Evolutionary conservation across 2,113 vertebrate genomes (phyloP), one percentile per base, ranked within the genome.

Genomic region (Platichthys stellatus): DNA sequence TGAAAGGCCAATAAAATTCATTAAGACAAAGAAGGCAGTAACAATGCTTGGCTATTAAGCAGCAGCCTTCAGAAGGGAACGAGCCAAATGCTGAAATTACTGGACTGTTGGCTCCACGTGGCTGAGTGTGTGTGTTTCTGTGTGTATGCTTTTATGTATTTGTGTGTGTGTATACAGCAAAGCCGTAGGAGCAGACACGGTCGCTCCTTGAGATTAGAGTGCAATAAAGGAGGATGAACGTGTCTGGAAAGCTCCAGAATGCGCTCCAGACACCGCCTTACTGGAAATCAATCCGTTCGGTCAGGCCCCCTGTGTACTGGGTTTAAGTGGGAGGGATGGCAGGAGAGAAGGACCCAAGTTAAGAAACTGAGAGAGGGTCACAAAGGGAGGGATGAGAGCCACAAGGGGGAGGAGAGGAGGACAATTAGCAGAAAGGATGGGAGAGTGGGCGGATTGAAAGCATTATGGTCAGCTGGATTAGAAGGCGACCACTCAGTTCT

Each of bases 201-300:
- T 73, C 24, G 49, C 83, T 87, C 88, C 87, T 78, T 35, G 86
- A 89, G 91, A 92, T 93, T 91, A 84, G 78, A 85, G 82, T 80
- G 90, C 86, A 93, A 92, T 93, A 93, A 93, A 93, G 83, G 83
- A 90, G 89, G 91, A 94, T 90, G 83, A 92, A 87, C 75, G 70
- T 49, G 66, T 83, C 83, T 76, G 62, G 85, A 90, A 89, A 83
- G 85, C 86, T 84, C 81, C 72, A 83, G 83, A 89, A 90, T 69
- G 71, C 57, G 76, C 73, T 89, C 73, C 78, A 86, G 84, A 92
- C 86, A 72, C 72, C 6, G 83, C 67, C 86, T 91, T 89, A 90
- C 88, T 92, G 88, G 90, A 94, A 92, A 92, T 94, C 90, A 93
- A 93, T 93, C 71, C 76, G 26, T 68, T 76, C 11, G 68, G 83